Evolutionary conservation across 2,797 vertebrate genomes (phyloP).

Genomic region (Odontamblyopus rebecca): DNA sequence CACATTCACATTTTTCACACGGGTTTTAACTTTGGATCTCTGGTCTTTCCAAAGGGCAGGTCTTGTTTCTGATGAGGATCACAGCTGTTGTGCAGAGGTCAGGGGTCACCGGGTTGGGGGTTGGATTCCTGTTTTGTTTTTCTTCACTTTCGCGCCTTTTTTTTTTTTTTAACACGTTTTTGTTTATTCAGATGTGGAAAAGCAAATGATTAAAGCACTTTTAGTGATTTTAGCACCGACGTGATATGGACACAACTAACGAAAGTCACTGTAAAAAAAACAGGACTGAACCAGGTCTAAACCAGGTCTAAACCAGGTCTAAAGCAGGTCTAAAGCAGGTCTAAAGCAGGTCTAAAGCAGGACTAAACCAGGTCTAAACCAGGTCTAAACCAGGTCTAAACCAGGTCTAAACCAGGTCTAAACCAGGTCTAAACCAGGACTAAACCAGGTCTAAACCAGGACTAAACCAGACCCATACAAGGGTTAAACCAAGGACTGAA

Average conservation of each 20-base stretch:
- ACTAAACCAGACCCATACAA: too few species aligned
- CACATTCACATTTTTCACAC: too few species aligned
- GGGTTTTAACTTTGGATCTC: not conserved
- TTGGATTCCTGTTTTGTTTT: constrained; percentile 36
- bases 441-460: too few species aligned
- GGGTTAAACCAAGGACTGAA: too few species aligned
- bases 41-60: constrained; percentile 15
- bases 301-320: too few species aligned
- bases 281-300: too few species aligned
- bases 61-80: constrained; percentile 31
- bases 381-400: too few species aligned
- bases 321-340: too few species aligned
- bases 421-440: too few species aligned
- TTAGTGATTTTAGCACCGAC: constrained; percentile 17
- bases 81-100: constrained; percentile 60
- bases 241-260: not conserved
- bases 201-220: constrained; percentile 23
- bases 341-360: too few species aligned
- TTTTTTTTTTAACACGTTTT: constrained; percentile 12
- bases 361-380: too few species aligned
- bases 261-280: not conserved
- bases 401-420: too few species aligned
- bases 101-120: constrained; percentile 40
- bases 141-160: not conserved
- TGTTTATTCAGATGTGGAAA: constrained; percentile 26